Evolutionary conservation across 2,888 invertebrate genomes (phyloP), one percentile per base, ranked within the genome.

Genomic region (Apantesis nais): DNA sequence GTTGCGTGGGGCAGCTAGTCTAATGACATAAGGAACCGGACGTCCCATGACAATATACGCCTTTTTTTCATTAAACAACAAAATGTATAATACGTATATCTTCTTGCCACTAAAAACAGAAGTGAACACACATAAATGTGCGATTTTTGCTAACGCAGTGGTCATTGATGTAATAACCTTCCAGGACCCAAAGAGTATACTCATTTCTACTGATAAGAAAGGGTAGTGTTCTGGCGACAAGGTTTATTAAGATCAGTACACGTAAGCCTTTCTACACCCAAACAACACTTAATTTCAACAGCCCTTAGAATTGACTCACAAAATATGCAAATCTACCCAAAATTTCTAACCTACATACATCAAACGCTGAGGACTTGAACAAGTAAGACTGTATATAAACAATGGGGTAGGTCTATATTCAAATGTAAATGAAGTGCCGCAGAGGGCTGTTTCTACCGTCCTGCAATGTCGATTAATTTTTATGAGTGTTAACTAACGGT

Each of bases 351-450:
- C 72, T 58, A 69, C 72, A 66, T 68, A 72, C 68, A 72, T 72
- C 72, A 69, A 69, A 66, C 66, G 48, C 63, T 66, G 55, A 48
- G 68, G 66, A 55, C 61, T 62, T 52, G 55, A 62, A 41, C 65
- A 64, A 71, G 75, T 70, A 64, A 70, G 75, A 62, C 44, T 80
- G 73, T 82, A 76, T 75, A 80, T 79, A 83, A 83, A 84, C 85
- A 84, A 84, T 80, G 74, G 78, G 37, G 52, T 63, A 66, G 72
- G 71, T 48, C 67, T 68, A 74, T 75, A 84, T 84, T 85, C 80
- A 85, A 76, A 84, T 84, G 83, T 74, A 81, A 85, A 84, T 84
- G 76, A 79, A 71, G 48, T 69, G 44, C 67, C 44, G 52, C 66
- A 68, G 62, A 70, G 62, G 67, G 62, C 67, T 65, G 64, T 74